A percentile compares a stretch with the other conserved stretches of the same genome.
Evolutionary conservation across 2,113 vertebrate species (phyloP).

Genomic region (Callaeas wilsoni): DNA sequence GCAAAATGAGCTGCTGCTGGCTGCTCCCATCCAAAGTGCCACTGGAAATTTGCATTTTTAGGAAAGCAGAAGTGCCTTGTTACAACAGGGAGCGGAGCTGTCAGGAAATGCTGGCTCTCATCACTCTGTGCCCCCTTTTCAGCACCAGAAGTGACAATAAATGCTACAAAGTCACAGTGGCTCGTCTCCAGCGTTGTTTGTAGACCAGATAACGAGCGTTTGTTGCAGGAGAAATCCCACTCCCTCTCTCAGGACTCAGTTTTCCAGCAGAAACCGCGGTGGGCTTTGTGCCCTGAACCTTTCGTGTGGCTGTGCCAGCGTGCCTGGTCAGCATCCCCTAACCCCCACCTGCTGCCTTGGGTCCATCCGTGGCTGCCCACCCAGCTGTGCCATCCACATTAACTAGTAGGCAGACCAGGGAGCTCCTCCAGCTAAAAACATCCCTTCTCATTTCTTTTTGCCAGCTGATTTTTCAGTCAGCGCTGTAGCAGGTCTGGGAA

Average conservation of each 20-base stretch:
- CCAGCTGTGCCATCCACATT: not conserved
- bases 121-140: not conserved
- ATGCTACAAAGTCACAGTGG: not conserved
- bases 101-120: not conserved
- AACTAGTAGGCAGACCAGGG: not conserved
- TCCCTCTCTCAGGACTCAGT: not conserved
- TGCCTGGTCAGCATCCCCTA: not conserved
- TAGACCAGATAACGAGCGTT: rapidly evolving
- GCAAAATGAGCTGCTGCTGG: not conserved
- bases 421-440: not conserved
- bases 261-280: not conserved
- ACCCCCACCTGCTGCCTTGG: too few species aligned
- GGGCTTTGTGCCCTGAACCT: not conserved
- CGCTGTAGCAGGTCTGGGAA: not conserved
- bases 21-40: not conserved
- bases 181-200: not conserved
- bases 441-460: not conserved
- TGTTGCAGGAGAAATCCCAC: not conserved
- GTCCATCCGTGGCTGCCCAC: not conserved
- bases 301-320: rapidly evolving
- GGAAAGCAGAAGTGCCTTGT: not conserved
- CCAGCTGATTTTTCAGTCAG: not conserved
- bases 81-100: not conserved
- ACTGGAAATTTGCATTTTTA: not conserved
- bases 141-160: not conserved